These are phyloP conservation scores for Amiota minor DNA, from an alignment of 2,888 invertebrate species.

Conservation along the genomic window DNA sequence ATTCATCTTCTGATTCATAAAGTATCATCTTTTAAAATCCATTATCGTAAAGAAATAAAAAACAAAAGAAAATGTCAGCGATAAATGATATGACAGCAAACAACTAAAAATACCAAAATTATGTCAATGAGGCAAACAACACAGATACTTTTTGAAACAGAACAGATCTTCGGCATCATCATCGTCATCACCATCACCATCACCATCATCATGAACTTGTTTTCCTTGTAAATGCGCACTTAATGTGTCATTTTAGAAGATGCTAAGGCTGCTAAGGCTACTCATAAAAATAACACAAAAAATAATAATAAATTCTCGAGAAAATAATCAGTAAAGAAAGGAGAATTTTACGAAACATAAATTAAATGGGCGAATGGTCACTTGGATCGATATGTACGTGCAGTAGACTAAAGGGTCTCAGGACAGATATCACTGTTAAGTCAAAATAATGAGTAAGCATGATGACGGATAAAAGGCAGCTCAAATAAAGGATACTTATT, in stretches of 20 bases:
- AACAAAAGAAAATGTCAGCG: neutral
- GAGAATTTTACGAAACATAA: neutral
- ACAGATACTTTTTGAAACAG: neutral
- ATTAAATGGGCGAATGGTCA: too few species aligned
- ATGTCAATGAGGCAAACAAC: slow-evolving; percentile 4
- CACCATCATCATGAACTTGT: neutral
- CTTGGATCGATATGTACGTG: too few species aligned
- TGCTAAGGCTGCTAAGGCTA: neutral
- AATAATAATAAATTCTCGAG: neutral
- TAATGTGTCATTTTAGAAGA: slow-evolving; percentile 15
- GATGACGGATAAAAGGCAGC: neutral
- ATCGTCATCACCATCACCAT: too few species aligned
- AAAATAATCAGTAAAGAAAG: neutral
- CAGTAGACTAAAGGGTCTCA: too few species aligned
- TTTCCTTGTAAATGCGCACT: slow-evolving; percentile 23
- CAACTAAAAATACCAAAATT: slow-evolving; percentile 17
- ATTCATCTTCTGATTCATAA: neutral
- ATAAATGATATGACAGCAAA: slow-evolving; percentile 22
- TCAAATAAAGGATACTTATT: neutral
- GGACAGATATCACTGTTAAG: neutral
- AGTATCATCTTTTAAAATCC: slow-evolving; percentile 31
- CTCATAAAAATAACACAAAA: neutral
- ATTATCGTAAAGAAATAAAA: slow-evolving; percentile 38
- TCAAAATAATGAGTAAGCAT: slow-evolving; percentile 3
- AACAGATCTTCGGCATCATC: too few species aligned